Conservation (phyloP, 2,113 vertebrate species). For the Nerophis ophidion region DNA sequence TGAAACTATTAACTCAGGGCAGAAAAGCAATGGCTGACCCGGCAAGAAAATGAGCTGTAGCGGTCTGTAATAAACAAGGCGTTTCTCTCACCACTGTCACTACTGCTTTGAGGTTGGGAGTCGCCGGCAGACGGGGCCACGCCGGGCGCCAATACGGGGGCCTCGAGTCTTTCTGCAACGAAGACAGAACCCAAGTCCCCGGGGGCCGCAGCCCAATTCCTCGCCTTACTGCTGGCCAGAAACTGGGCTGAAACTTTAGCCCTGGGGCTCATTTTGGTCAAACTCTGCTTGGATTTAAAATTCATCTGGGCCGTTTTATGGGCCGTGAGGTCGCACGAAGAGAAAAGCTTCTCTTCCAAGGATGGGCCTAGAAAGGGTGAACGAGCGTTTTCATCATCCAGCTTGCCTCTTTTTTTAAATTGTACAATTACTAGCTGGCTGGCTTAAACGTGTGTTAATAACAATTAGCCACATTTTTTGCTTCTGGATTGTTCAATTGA, state of each 20-base stretch:
- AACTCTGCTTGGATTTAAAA: slow-evolving; percentile 74
- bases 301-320: slow-evolving; percentile 78
- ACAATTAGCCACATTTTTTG: background rate
- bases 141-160: slow-evolving; percentile 39
- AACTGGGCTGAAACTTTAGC: slow-evolving; percentile 72
- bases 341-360: slow-evolving; percentile 88
- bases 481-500: too few relatives aligned
- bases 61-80: slow-evolving; percentile 35
- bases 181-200: slow-evolving; percentile 74
- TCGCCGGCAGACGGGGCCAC: slow-evolving; percentile 61
- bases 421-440: too few relatives aligned
- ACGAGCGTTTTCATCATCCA: slow-evolving; percentile 42
- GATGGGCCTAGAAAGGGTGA: slow-evolving; percentile 81
- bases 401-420: slow-evolving; percentile 1
- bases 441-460: too few relatives aligned
- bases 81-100: slow-evolving; percentile 85
- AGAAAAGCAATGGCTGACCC: slow-evolving; percentile 12
- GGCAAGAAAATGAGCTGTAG: slow-evolving; percentile 27
- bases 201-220: slow-evolving; percentile 72
- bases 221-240: slow-evolving; percentile 72
- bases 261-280: slow-evolving; percentile 65
- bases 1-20: slow-evolving; percentile 22
- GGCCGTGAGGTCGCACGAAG: slow-evolving; percentile 79
- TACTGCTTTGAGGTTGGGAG: slow-evolving; percentile 65
- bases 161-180: slow-evolving; percentile 59